These are phyloP conservation scores for Cheumatopsyche charites DNA, from an alignment of 1,140 invertebrate species.

Conservation along the genomic window DNA sequence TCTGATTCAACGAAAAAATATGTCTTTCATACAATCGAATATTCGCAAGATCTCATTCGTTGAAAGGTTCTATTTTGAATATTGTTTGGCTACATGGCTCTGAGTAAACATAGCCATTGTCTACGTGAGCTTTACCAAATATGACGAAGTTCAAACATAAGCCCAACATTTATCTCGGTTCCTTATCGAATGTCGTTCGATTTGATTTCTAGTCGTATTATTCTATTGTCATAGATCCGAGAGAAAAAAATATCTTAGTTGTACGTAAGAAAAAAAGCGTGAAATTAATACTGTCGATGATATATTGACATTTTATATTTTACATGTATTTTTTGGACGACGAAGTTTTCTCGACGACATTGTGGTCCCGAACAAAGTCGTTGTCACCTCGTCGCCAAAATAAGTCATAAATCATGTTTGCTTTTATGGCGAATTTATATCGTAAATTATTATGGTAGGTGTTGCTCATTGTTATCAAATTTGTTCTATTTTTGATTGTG, in stretches of 20 bases:
- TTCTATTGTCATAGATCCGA: not conserved
- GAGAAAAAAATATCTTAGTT: not conserved
- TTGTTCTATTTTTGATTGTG: no score
- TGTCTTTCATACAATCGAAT: no score
- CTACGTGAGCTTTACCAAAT: constrained; percentile 5
- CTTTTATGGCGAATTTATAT: no score
- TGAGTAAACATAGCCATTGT: constrained; percentile 17
- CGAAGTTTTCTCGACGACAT: not conserved
- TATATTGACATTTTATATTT: not conserved
- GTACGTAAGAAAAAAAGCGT: not conserved
- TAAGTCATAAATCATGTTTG: not conserved
- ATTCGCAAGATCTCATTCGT: no score
- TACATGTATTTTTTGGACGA: not conserved
- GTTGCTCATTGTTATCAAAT: no score
- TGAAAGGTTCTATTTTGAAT: not conserved
- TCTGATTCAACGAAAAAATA: no score
- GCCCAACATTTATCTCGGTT: not conserved
- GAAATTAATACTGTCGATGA: not conserved
- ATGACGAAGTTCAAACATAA: not conserved
- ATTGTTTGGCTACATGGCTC: not conserved
- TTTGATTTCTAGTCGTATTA: not conserved
- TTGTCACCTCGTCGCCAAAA: not conserved
- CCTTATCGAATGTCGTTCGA: not conserved
- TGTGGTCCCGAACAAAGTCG: not conserved
- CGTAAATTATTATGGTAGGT: no score